Conservation (phyloP, 2,888 invertebrate genomes). For the Harmothoe impar region DNA sequence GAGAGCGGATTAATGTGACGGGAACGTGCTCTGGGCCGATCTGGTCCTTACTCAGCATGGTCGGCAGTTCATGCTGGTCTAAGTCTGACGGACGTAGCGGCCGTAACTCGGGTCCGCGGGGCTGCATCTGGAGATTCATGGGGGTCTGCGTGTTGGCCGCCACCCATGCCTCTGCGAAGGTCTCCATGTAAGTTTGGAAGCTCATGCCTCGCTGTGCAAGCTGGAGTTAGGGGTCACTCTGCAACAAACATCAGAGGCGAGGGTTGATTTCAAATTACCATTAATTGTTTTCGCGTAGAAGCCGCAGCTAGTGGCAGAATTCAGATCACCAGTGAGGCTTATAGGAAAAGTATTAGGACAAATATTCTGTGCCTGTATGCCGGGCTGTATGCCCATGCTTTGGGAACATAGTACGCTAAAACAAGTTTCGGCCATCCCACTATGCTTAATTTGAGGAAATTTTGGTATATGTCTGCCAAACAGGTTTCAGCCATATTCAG, state of each 20-base stretch:
- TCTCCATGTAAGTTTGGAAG: constrained; percentile 88
- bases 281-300: too few species aligned
- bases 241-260: neutral
- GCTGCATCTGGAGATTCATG: neutral
- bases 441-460: too few species aligned
- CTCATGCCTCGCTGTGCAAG: constrained; percentile 26
- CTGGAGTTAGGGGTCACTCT: neutral
- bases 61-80: constrained; percentile 36
- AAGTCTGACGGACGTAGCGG: constrained; percentile 3
- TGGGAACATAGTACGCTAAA: too few species aligned
- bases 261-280: too few species aligned
- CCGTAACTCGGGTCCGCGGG: neutral
- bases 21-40: neutral
- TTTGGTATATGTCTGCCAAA: too few species aligned
- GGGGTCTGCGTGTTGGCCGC: constrained; percentile 90
- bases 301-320: too few species aligned
- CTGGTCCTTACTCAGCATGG: constrained; percentile 47
- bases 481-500: too few species aligned
- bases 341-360: too few species aligned
- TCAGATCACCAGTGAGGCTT: too few species aligned
- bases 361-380: too few species aligned
- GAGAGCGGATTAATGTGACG: neutral
- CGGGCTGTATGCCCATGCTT: too few species aligned
- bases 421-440: too few species aligned
- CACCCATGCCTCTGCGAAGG: constrained; percentile 98